These are phyloP conservation scores for Atherinosoma microstoma DNA, from an alignment of 2,797 vertebrate genomes.

Conservation along the genomic window DNA sequence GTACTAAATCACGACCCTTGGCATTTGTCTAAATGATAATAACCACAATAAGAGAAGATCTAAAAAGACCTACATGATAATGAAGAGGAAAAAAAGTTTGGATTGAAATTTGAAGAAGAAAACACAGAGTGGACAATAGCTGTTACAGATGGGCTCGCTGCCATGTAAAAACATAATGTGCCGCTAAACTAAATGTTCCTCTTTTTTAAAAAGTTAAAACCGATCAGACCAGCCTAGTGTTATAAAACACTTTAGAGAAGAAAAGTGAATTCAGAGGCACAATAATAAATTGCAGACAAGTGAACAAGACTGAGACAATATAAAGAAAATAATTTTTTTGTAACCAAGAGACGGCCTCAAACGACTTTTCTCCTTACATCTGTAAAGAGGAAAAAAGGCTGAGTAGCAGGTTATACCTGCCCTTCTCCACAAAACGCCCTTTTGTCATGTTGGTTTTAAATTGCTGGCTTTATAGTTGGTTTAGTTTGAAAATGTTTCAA, in stretches of 20 bases:
- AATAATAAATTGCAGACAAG: background rate
- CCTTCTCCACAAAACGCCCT: constrained; percentile 12
- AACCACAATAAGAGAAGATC: background rate
- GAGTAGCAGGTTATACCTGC: background rate
- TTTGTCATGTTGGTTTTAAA: constrained; percentile 7
- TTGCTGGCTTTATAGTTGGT: background rate
- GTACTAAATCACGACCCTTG: background rate
- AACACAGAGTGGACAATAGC: constrained; percentile 8
- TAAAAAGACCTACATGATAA: background rate
- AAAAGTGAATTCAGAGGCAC: background rate
- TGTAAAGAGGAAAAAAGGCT: background rate
- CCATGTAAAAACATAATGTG: background rate
- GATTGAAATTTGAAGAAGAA: constrained; percentile 3
- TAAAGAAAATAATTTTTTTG: background rate
- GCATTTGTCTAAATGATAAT: constrained; percentile 13
- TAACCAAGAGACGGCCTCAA: background rate
- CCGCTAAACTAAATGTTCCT: background rate
- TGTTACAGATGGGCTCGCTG: background rate
- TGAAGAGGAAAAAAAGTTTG: background rate
- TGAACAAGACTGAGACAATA: background rate
- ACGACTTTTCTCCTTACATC: background rate
- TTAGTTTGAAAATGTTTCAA: background rate
- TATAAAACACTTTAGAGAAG: background rate
- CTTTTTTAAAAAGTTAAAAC: background rate
- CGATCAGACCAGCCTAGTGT: background rate